phyloP scores from a whole-genome alignment of 2,888 invertebrate species.

The Caenorhabditis virilis region DNA sequence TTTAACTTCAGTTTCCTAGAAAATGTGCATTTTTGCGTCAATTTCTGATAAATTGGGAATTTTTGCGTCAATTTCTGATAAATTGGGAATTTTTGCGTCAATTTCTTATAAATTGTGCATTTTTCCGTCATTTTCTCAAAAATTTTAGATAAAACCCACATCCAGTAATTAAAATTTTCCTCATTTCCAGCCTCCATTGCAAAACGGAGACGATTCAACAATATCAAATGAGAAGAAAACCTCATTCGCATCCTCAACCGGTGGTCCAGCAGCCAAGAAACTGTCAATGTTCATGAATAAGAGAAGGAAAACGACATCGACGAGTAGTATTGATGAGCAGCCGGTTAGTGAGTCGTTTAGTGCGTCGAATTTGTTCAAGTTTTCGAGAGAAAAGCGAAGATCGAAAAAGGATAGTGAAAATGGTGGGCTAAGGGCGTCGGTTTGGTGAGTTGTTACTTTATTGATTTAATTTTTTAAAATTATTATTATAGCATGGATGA shows the following conservation, averaged over 20 bases:
- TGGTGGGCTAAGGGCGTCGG: conserved; percentile 15
- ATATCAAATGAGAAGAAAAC: conserved; percentile 7
- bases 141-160: too few relatives aligned
- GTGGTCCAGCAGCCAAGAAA: conserved; percentile 20
- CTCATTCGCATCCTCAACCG: background rate
- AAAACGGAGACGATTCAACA: conserved; percentile 7
- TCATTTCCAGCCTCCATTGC: background rate
- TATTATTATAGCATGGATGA: conserved; percentile 53
- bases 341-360: conserved; percentile 17
- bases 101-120: too few relatives aligned
- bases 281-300: conserved; percentile 47
- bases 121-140: too few relatives aligned
- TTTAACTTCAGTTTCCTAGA: too few relatives aligned
- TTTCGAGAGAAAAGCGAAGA: conserved; percentile 29
- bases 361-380: conserved; percentile 31
- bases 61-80: too few relatives aligned
- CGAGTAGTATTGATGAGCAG: conserved; percentile 32
- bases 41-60: too few relatives aligned
- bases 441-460: conserved; percentile 17
- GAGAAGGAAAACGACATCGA: conserved; percentile 40
- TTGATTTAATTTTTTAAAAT: background rate
- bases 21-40: too few relatives aligned
- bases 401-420: conserved; percentile 31
- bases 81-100: too few relatives aligned
- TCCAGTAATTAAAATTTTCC: background rate